Percentiles rank a stretch among this genome's conserved stretches.
phyloP scores from a whole-genome alignment of 2,113 vertebrate genomes.

The Tragelaphus scriptus region DNA sequence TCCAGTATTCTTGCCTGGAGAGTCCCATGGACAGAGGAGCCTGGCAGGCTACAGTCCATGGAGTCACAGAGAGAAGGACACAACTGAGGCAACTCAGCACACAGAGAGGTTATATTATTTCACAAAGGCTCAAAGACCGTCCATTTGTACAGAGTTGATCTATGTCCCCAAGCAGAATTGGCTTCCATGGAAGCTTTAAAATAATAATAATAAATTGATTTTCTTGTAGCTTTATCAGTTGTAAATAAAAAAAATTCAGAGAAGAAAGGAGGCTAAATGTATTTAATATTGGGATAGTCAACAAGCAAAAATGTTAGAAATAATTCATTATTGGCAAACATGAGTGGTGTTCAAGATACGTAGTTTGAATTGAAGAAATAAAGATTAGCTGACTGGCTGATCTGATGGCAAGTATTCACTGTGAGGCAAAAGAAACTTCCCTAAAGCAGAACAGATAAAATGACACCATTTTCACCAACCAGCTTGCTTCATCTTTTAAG shows the following conservation, averaged over 20 bases:
- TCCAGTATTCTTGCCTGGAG: background rate
- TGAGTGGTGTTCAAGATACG: background rate
- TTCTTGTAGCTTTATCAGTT: conserved; percentile 1
- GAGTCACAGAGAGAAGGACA: background rate
- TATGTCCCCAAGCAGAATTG: background rate
- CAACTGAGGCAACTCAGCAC: background rate
- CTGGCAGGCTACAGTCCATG: background rate
- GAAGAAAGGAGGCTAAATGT: background rate
- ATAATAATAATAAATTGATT: background rate
- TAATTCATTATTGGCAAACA: background rate
- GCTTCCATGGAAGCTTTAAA: background rate
- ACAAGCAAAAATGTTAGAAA: background rate
- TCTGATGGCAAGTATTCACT: background rate
- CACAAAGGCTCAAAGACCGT: background rate
- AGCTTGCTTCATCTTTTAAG: conserved; percentile 25
- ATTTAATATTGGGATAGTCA: background rate
- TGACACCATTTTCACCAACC: conserved; percentile 30
- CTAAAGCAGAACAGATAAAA: conserved; percentile 37
- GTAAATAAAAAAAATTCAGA: background rate
- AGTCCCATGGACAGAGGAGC: background rate
- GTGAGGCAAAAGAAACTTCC: background rate
- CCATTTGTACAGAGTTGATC: background rate
- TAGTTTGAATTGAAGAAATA: background rate
- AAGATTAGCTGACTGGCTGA: background rate
- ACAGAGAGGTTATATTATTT: background rate